phyloP scores from a whole-genome alignment of 2,113 vertebrate species.

The Caranx melampygus region DNA sequence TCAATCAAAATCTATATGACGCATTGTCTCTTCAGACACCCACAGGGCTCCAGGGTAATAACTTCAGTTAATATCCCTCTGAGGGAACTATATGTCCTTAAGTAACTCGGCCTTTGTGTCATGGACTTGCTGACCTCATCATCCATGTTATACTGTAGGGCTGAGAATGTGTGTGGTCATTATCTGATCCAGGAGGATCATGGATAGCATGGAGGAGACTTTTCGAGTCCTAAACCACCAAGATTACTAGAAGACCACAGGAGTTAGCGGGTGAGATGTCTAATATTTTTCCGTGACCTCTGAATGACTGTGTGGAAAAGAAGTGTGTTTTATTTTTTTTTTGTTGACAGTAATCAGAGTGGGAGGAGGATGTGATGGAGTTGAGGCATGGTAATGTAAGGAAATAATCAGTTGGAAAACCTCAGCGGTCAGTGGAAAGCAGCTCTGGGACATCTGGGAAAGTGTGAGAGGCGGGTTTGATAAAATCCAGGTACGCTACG shows the following conservation, averaged over 20 bases:
- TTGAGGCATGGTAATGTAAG: constrained; percentile 37
- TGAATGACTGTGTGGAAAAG: constrained; percentile 18
- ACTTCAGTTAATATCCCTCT: background rate
- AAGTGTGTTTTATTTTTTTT: background rate
- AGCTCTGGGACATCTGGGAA: constrained; percentile 44
- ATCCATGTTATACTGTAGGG: background rate
- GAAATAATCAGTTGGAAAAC: constrained; percentile 35
- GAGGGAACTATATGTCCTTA: no score
- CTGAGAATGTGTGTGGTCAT: constrained; percentile 6
- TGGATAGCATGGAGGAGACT: background rate
- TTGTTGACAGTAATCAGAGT: constrained; percentile 45
- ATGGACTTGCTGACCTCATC: background rate
- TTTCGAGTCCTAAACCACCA: background rate
- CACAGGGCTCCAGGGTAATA: background rate
- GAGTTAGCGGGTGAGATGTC: background rate
- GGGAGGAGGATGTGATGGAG: constrained; percentile 45
- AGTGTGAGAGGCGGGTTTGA: constrained; percentile 45
- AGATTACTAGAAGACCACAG: background rate
- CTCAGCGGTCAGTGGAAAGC: constrained; percentile 33
- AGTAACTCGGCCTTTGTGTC: background rate
- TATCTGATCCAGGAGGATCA: background rate
- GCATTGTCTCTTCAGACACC: background rate
- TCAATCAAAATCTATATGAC: background rate
- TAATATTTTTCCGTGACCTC: background rate
- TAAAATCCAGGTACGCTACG: constrained; percentile 39